Conservation (phyloP, 2,113 vertebrate genomes). For the Caracal caracal region DNA sequence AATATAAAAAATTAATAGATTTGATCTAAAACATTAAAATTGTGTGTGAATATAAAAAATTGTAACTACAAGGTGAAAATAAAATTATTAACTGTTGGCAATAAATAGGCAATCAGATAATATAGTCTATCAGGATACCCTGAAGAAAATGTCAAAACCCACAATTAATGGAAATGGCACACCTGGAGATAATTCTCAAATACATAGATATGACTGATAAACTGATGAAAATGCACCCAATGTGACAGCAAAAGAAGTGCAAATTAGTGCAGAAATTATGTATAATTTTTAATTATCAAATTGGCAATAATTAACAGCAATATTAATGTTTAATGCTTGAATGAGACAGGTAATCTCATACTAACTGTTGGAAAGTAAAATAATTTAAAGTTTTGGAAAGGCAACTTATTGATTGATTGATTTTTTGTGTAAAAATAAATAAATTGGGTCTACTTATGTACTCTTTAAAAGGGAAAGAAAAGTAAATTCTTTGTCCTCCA, state of each 20-base stretch:
- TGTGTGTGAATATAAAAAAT: not conserved
- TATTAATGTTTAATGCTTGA: constrained; percentile 4
- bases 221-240: not conserved
- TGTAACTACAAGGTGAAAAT: not conserved
- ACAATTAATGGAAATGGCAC: not conserved
- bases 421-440: too few species aligned
- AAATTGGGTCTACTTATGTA: not conserved
- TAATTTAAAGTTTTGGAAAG: not conserved
- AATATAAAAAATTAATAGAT: not conserved
- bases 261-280: not conserved
- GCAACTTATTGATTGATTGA: not conserved
- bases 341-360: not conserved
- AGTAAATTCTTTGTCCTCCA: not conserved
- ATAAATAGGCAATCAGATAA: not conserved
- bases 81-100: not conserved
- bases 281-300: not conserved
- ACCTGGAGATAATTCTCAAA: not conserved
- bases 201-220: not conserved
- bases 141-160: not conserved
- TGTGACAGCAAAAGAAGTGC: not conserved
- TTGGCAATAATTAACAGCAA: not conserved
- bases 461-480: not conserved
- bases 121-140: not conserved
- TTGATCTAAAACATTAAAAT: not conserved
- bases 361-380: not conserved